Percentiles rank a stretch among this genome's conserved stretches.
These are phyloP conservation scores for Catharus fuscescens DNA, from an alignment of 2,113 vertebrate species.

Conservation along the genomic window DNA sequence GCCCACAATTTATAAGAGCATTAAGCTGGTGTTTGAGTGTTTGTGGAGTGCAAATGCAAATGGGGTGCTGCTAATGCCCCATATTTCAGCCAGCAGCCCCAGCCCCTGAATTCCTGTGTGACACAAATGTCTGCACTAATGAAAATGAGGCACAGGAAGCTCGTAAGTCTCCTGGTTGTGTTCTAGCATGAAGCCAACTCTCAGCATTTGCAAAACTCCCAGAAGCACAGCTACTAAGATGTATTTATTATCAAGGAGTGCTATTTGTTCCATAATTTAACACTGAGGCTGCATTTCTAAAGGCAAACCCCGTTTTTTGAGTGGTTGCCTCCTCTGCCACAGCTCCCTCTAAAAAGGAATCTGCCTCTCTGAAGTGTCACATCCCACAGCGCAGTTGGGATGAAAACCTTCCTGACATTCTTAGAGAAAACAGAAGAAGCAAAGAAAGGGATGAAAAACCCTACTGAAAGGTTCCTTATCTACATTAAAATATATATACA, in stretches of 20 bases:
- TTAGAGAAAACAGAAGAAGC: not conserved
- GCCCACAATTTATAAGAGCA: not conserved
- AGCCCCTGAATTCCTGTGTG: not conserved
- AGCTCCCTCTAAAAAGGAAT: not conserved
- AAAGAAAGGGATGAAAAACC: not conserved
- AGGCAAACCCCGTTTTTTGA: not conserved
- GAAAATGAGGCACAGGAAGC: not conserved
- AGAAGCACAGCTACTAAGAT: slow-evolving; percentile 11
- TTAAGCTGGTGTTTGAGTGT: not conserved
- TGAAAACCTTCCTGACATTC: not conserved
- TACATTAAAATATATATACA: not conserved
- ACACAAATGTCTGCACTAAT: not conserved
- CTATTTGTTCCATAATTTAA: slow-evolving; percentile 35
- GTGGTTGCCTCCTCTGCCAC: not conserved
- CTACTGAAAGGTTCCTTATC: not conserved
- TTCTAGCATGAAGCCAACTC: not conserved
- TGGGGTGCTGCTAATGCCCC: not conserved
- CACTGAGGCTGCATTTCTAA: not conserved
- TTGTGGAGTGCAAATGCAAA: not conserved
- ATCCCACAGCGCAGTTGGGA: not conserved
- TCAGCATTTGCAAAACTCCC: not conserved
- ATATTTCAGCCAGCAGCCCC: slow-evolving; percentile 3
- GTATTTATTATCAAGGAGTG: slow-evolving; percentile 22
- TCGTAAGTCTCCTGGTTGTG: not conserved
- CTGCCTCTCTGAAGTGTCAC: not conserved